These are phyloP conservation scores for Drosophila fuyamai DNA, from an alignment of 1,140 invertebrate genomes.

Conservation along the genomic window DNA sequence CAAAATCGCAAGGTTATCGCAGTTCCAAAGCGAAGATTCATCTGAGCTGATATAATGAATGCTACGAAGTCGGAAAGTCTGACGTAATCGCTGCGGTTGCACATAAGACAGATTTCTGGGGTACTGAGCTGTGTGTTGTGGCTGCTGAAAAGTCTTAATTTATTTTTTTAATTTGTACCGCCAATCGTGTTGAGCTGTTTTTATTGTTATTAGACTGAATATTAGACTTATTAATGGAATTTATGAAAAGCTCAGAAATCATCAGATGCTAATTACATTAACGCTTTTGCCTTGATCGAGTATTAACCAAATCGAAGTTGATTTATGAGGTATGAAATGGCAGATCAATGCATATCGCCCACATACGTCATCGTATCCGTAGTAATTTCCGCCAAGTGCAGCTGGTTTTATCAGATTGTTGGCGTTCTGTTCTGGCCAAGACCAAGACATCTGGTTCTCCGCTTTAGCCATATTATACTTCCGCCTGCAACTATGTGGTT, in stretches of 20 bases:
- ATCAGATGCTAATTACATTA: constrained; percentile 30
- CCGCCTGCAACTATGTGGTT: constrained; percentile 34
- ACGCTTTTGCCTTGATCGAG: constrained; percentile 17
- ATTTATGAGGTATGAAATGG: constrained; percentile 12
- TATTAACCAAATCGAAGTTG: constrained; percentile 29
- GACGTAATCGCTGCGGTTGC: constrained; percentile 35
- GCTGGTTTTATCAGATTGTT: constrained; percentile 27
- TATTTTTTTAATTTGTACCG: constrained; percentile 3
- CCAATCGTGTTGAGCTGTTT: background rate
- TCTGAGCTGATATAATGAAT: constrained; percentile 19
- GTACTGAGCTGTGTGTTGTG: constrained; percentile 1
- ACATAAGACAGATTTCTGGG: constrained; percentile 11
- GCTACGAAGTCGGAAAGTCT: constrained; percentile 7
- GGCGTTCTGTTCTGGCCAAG: constrained; percentile 58
- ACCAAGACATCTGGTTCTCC: constrained; percentile 35
- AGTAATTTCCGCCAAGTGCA: constrained; percentile 39
- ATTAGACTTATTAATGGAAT: constrained; percentile 9
- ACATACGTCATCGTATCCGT: constrained; percentile 23
- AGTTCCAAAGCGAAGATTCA: constrained; percentile 22
- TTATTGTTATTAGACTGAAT: constrained; percentile 1
- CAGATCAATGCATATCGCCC: constrained; percentile 26
- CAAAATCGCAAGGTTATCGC: constrained; percentile 17
- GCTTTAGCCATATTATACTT: constrained; percentile 29
- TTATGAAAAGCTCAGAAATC: constrained; percentile 9
- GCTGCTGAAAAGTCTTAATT: constrained; percentile 1